These are phyloP conservation scores for Fissipunctia ypsillon DNA, from an alignment of 2,888 invertebrate genomes.

Conservation along the genomic window DNA sequence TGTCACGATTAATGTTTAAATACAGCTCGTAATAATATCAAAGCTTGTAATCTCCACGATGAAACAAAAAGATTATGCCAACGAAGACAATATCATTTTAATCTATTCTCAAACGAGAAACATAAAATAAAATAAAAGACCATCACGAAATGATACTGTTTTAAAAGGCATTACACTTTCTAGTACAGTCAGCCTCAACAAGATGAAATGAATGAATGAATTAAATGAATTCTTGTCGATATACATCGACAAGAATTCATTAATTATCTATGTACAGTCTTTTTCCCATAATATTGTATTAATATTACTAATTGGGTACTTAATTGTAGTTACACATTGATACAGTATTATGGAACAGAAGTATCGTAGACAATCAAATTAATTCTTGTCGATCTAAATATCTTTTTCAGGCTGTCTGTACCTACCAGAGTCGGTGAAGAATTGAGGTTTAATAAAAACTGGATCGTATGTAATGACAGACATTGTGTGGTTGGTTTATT, in stretches of 20 bases:
- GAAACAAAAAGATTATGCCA: conserved; percentile 13
- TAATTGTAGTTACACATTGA: no score
- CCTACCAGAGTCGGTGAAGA: background rate
- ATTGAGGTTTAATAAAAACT: conserved; percentile 42
- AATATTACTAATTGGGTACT: no score
- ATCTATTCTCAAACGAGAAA: conserved; percentile 16
- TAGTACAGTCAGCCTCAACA: background rate
- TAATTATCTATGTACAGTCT: no score
- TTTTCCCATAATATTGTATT: no score
- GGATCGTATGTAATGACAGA: conserved; percentile 28
- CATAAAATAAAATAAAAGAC: conserved; percentile 19
- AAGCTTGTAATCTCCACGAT: conserved; percentile 5
- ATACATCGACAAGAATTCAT: no score
- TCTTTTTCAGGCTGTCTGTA: no score
- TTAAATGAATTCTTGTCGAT: no score
- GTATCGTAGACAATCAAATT: no score
- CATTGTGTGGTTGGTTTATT: conserved; percentile 12
- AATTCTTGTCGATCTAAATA: no score
- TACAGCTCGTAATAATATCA: background rate
- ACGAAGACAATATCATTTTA: conserved; percentile 17
- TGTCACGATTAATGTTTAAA: background rate
- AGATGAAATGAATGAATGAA: no score
- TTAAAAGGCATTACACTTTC: conserved; percentile 47
- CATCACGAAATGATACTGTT: conserved; percentile 41
- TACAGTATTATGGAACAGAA: no score